Evolutionary conservation across 2,113 vertebrate species (phyloP).

Genomic region (Hucho hucho): DNA sequence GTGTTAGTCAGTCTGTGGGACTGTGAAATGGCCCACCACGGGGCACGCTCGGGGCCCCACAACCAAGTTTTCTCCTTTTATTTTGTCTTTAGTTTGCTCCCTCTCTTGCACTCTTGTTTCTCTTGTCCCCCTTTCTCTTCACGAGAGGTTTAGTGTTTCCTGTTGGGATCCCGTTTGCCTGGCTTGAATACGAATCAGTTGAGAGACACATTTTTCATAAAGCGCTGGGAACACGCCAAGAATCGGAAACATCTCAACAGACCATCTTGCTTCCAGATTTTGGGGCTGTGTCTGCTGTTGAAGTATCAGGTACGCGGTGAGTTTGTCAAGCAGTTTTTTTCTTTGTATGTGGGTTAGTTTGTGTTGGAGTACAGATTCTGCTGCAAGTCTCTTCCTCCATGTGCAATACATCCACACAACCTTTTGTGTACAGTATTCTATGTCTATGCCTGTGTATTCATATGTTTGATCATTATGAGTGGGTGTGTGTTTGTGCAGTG

Average conservation of each 20-base stretch:
- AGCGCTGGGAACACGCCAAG: slow-evolving; percentile 38
- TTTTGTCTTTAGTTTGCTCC: slow-evolving; percentile 9
- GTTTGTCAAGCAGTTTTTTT: slow-evolving; percentile 12
- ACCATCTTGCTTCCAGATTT: slow-evolving; percentile 25
- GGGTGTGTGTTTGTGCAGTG: slow-evolving; percentile 14
- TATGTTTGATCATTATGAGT: slow-evolving; percentile 7
- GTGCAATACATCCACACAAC: background rate
- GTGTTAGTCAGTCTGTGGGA: slow-evolving; percentile 54
- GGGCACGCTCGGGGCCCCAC: slow-evolving; percentile 34
- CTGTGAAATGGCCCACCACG: slow-evolving; percentile 54
- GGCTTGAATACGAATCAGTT: slow-evolving; percentile 43
- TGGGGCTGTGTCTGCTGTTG: slow-evolving; percentile 11
- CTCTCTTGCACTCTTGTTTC: background rate
- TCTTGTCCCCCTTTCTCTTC: slow-evolving; percentile 22
- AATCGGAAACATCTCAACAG: slow-evolving; percentile 37
- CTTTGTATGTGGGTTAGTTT: background rate
- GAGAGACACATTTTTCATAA: slow-evolving; percentile 32
- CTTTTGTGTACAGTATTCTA: slow-evolving; percentile 13
- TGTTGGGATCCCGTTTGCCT: slow-evolving; percentile 39
- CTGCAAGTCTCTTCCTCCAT: background rate
- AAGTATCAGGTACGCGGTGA: slow-evolving; percentile 6
- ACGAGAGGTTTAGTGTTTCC: slow-evolving; percentile 35
- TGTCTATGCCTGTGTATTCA: slow-evolving; percentile 6
- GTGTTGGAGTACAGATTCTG: background rate
- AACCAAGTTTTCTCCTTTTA: slow-evolving; percentile 26